Conservation (phyloP, 1,140 invertebrate genomes). For the Ostrea edulis region DNA sequence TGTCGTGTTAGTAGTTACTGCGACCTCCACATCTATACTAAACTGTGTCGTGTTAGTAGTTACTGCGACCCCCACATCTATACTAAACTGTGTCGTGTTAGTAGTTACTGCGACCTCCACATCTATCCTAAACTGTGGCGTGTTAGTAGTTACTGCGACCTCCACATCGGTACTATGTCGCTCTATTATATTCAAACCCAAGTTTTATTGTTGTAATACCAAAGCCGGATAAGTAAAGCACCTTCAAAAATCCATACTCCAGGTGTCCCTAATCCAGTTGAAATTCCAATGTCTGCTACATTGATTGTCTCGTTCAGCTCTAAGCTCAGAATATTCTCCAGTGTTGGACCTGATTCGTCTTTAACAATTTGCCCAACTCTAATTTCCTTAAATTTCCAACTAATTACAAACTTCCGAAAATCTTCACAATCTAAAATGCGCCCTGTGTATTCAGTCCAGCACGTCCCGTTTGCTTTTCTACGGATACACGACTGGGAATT, state of each 20-base stretch:
- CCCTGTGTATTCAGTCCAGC: background rate
- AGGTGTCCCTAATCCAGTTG: background rate
- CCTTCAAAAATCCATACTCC: slow-evolving; percentile 10
- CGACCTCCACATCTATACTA: too few species aligned
- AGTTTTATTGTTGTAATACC: too few species aligned
- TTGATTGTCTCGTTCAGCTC: background rate
- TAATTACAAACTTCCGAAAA: background rate
- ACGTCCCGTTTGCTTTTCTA: background rate
- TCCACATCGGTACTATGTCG: too few species aligned
- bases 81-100: too few species aligned
- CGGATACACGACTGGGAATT: background rate
- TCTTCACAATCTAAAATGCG: background rate
- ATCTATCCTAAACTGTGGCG: too few species aligned
- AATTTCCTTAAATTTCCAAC: background rate
- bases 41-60: too few species aligned
- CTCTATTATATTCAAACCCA: too few species aligned
- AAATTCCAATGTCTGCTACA: background rate
- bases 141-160: too few species aligned
- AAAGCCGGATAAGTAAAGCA: too few species aligned
- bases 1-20: too few species aligned
- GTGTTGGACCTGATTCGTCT: background rate
- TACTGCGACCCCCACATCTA: too few species aligned
- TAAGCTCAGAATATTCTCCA: background rate
- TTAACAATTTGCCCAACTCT: background rate
- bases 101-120: too few species aligned